phyloP scores from a whole-genome alignment of 2,113 vertebrate species.

The Dissostichus mawsoni region DNA sequence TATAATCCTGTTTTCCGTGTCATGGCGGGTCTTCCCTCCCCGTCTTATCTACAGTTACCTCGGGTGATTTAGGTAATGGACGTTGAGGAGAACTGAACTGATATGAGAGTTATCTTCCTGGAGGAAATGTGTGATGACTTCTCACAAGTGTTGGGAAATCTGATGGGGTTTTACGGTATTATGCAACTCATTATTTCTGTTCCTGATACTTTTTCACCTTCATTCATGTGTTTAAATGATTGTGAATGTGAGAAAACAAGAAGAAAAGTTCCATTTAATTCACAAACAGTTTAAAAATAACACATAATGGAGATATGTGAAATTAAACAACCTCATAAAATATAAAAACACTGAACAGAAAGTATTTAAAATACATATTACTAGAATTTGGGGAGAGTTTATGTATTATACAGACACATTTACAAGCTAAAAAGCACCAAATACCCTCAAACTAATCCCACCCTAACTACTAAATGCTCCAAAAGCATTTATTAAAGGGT shows the following conservation, averaged over 20 bases:
- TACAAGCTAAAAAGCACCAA: too few relatives aligned
- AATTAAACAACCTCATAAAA: too few relatives aligned
- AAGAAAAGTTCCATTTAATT: neutral
- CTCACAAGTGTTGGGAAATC: neutral
- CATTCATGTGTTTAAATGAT: neutral
- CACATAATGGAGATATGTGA: too few relatives aligned
- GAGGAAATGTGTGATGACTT: constrained; percentile 11
- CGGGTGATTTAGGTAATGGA: constrained; percentile 23
- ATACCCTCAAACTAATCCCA: too few relatives aligned
- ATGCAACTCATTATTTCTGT: neutral
- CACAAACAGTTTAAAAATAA: neutral
- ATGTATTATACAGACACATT: too few relatives aligned
- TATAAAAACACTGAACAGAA: too few relatives aligned
- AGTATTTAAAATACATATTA: too few relatives aligned
- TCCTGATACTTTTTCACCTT: neutral
- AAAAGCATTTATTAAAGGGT: too few relatives aligned
- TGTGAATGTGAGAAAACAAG: neutral
- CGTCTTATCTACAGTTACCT: constrained; percentile 23
- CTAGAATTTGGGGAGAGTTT: too few relatives aligned
- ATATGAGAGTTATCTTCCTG: constrained; percentile 2
- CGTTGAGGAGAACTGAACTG: constrained; percentile 23
- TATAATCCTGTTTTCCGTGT: constrained; percentile 6
- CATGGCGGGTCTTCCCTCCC: neutral
- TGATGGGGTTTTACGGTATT: neutral
- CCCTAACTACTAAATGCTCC: too few relatives aligned